Percentiles rank a stretch among this genome's conserved stretches.
Conservation (phyloP, 2,113 vertebrate genomes). For the Nannospalax galili region DNA sequence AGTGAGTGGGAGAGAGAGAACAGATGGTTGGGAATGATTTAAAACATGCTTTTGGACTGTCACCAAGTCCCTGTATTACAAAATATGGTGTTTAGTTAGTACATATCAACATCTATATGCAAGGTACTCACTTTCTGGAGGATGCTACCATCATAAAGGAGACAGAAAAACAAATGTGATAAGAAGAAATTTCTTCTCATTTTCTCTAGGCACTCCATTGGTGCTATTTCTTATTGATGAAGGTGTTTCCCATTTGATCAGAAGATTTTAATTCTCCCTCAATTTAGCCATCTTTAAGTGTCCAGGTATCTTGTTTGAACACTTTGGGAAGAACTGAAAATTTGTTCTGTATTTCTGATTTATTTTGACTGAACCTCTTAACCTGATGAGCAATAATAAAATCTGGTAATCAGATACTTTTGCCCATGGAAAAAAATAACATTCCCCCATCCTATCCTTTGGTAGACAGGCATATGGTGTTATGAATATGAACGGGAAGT, state of each 20-base stretch:
- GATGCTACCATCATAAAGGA: background rate
- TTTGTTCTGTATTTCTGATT: constrained; percentile 45
- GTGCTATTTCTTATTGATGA: constrained; percentile 25
- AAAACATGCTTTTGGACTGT: constrained; percentile 74
- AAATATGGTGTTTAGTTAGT: constrained; percentile 63
- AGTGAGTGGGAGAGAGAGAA: constrained; percentile 66
- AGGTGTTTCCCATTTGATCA: constrained; percentile 46
- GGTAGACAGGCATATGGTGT: constrained; percentile 48
- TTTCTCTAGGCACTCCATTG: background rate
- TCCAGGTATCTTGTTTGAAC: constrained; percentile 18
- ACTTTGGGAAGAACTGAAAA: constrained; percentile 29
- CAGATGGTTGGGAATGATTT: constrained; percentile 80
- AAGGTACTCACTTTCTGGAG: constrained; percentile 57
- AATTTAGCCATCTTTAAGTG: background rate
- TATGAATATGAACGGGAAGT: background rate
- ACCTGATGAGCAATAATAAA: constrained; percentile 48
- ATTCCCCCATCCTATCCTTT: background rate
- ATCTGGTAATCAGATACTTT: background rate
- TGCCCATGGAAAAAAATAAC: background rate
- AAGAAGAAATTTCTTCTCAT: background rate
- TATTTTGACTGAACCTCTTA: background rate
- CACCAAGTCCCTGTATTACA: constrained; percentile 74
- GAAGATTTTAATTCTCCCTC: constrained; percentile 57
- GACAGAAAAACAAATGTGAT: constrained; percentile 31
- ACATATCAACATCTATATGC: constrained; percentile 47